These are phyloP conservation scores for Chromoteleia sp. DNA, from an alignment of 2,888 invertebrate species.

Conservation along the genomic window DNA sequence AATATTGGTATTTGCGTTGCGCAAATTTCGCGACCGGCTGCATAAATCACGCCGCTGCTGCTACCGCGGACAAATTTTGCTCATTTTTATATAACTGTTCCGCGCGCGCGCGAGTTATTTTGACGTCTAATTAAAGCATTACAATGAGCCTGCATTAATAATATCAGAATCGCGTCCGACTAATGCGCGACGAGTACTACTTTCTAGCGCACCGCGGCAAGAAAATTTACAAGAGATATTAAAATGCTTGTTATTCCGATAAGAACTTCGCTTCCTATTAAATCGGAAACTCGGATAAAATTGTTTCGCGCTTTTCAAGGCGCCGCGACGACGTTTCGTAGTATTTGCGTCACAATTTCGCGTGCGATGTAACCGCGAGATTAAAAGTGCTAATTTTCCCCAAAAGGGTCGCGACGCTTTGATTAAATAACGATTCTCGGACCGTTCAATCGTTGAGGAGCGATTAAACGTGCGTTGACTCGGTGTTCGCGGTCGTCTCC, in stretches of 20 bases:
- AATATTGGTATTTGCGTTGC: background rate
- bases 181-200: background rate
- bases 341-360: slow-evolving; percentile 8
- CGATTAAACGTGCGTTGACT: too few relatives aligned
- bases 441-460: too few relatives aligned
- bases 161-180: background rate
- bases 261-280: slow-evolving; percentile 16
- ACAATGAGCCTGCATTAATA: slow-evolving; percentile 7
- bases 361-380: background rate
- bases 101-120: background rate
- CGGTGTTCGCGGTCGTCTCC: too few relatives aligned
- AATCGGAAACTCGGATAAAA: slow-evolving; percentile 14
- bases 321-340: too few relatives aligned
- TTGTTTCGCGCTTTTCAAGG: slow-evolving; percentile 17
- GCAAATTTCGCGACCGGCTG: background rate
- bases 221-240: slow-evolving; percentile 27
- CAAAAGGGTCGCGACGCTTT: background rate
- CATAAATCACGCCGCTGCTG: background rate
- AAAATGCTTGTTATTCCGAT: slow-evolving; percentile 32
- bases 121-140: slow-evolving; percentile 15
- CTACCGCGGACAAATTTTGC: background rate
- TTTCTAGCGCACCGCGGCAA: slow-evolving; percentile 5
- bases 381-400: slow-evolving; percentile 11
- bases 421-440: slow-evolving; percentile 4
- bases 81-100: too few relatives aligned